Evolutionary conservation across 1,140 invertebrate genomes (phyloP).

Genomic region (Epicauta chinensis): DNA sequence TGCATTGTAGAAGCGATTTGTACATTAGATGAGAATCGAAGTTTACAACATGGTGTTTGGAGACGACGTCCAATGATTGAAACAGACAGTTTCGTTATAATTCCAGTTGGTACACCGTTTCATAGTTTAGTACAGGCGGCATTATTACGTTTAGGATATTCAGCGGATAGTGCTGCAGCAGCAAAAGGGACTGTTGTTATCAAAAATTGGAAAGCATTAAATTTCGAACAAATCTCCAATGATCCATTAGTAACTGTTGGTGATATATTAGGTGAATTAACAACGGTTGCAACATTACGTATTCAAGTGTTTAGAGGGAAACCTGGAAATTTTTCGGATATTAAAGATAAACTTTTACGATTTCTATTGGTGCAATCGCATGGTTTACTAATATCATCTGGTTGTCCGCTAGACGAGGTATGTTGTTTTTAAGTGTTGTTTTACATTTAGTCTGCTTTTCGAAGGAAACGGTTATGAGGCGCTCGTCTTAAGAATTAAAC

Average conservation of each 20-base stretch:
- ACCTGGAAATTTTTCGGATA: conserved; percentile 70
- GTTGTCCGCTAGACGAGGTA: conserved; percentile 91
- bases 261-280: conserved; percentile 87
- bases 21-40: conserved; percentile 56
- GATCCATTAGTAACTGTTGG: conserved; percentile 78
- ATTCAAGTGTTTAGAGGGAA: conserved; percentile 82
- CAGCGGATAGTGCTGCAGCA: conserved; percentile 62
- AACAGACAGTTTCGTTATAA: conserved; percentile 88
- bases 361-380: conserved; percentile 83
- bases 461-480: conserved; percentile 21
- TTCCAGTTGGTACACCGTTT: conserved; percentile 82
- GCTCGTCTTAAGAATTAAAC: conserved; percentile 40
- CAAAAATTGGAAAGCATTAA: conserved; percentile 89
- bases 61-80: conserved; percentile 67
- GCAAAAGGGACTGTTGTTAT: conserved; percentile 85
- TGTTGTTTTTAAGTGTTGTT: conserved; percentile 1
- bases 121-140: conserved; percentile 74
- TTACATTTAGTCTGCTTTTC: conserved; percentile 12
- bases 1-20: conserved; percentile 81
- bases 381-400: conserved; percentile 73
- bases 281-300: conserved; percentile 80
- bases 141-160: conserved; percentile 71
- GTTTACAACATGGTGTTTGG: conserved; percentile 46
- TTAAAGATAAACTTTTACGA: conserved; percentile 89
- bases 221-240: conserved; percentile 84